A percentile compares a stretch with the other conserved stretches of the same genome.
These are phyloP conservation scores for Meiosimyza decipiens DNA, from an alignment of 2,888 invertebrate species.

Conservation along the genomic window DNA sequence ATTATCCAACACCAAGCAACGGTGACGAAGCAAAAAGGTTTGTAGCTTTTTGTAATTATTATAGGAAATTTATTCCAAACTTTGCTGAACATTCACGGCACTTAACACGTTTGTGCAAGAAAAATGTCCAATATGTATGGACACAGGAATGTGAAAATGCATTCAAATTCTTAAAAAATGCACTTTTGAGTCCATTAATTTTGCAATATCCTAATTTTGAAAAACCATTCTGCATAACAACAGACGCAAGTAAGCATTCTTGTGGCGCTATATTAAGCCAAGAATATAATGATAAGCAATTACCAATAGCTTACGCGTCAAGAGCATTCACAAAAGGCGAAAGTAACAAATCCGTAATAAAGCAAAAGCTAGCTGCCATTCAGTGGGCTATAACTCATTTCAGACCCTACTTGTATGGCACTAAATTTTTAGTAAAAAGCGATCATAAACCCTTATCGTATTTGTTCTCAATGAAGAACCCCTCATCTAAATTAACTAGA, in stretches of 20 bases:
- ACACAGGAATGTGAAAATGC: slow-evolving; percentile 34
- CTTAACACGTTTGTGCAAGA: slow-evolving; percentile 30
- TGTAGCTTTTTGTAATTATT: slow-evolving; percentile 39
- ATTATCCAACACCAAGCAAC: slow-evolving; percentile 30
- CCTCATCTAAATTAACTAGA: slow-evolving; percentile 47
- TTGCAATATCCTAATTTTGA: slow-evolving; percentile 41
- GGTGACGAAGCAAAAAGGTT: slow-evolving; percentile 23
- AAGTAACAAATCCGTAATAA: slow-evolving; percentile 46
- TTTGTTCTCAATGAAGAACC: slow-evolving; percentile 48
- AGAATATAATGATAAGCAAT: slow-evolving; percentile 35
- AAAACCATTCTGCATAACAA: slow-evolving; percentile 38
- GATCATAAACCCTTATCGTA: slow-evolving; percentile 50
- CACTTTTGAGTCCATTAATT: slow-evolving; percentile 24
- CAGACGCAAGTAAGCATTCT: slow-evolving; percentile 43
- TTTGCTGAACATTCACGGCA: slow-evolving; percentile 23
- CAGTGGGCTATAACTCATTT: slow-evolving; percentile 48
- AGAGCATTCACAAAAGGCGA: slow-evolving; percentile 47
- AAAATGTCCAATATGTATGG: slow-evolving; percentile 37
- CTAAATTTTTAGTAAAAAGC: slow-evolving; percentile 43
- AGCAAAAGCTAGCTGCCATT: slow-evolving; percentile 48
- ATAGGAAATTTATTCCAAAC: background rate
- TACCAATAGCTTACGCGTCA: slow-evolving; percentile 42
- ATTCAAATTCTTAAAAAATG: slow-evolving; percentile 37
- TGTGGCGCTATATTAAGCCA: slow-evolving; percentile 43
- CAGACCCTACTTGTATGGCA: slow-evolving; percentile 42